A percentile compares a stretch with the other conserved stretches of the same genome.
Conservation (phyloP, 2,888 invertebrate genomes). For the Lasioglossum calceatum region DNA sequence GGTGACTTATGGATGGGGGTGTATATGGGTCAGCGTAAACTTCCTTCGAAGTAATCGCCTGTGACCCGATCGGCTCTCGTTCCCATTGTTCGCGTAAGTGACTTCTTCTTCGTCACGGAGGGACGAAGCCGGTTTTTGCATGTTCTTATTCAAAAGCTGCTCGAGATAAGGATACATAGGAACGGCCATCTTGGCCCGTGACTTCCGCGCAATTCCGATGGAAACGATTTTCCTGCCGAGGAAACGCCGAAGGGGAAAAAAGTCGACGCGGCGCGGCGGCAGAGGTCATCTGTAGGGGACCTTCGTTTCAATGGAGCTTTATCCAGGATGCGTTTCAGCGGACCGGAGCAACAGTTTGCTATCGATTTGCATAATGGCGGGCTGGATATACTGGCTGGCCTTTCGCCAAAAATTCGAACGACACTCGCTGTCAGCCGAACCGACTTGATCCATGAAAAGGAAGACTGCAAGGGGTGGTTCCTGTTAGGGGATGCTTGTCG, state of each 20-base stretch:
- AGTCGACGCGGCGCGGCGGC: background rate
- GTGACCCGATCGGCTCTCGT: background rate
- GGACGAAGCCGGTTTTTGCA: background rate
- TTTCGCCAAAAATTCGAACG: constrained; percentile 51
- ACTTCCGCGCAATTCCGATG: constrained; percentile 6
- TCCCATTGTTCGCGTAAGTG: background rate
- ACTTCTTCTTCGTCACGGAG: background rate
- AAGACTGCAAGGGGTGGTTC: background rate
- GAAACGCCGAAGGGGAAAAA: background rate
- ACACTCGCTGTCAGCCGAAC: background rate
- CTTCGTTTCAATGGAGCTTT: constrained; percentile 1
- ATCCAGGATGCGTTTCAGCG: constrained; percentile 5
- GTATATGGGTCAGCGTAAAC: background rate
- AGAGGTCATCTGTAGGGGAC: background rate
- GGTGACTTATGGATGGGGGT: too few relatives aligned
- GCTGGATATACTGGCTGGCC: constrained; percentile 19
- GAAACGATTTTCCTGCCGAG: constrained; percentile 12
- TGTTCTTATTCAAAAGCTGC: background rate
- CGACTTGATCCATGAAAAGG: background rate
- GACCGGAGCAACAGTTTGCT: constrained; percentile 57
- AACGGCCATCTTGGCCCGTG: background rate
- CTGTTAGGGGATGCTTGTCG: background rate
- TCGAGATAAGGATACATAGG: background rate
- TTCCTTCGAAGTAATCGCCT: background rate
- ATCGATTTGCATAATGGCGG: constrained; percentile 51